Conservation (phyloP, 2,797 vertebrate species). For the Erethizon dorsatum region DNA sequence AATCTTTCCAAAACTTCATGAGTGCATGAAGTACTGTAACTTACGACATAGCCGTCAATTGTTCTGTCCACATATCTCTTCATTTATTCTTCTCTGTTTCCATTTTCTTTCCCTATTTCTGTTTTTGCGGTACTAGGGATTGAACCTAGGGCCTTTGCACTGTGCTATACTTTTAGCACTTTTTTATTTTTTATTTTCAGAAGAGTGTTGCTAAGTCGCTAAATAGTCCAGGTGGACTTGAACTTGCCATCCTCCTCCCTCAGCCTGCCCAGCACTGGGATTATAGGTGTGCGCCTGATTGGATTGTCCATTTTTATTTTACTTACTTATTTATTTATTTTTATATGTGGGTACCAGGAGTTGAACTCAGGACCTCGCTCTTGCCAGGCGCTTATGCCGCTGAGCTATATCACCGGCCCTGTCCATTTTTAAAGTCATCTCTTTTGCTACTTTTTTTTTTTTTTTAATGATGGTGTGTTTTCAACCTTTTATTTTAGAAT, state of each 20-base stretch:
- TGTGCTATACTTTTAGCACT: neutral
- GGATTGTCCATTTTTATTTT: too few species aligned
- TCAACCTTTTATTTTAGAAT: conserved; percentile 30
- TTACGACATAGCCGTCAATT: neutral
- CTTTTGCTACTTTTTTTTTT: neutral
- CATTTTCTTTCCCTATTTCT: conserved; percentile 1
- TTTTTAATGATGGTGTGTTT: neutral
- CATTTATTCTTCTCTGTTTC: neutral
- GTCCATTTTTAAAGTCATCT: neutral
- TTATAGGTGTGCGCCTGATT: neutral
- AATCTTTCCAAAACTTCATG: conserved; percentile 2
- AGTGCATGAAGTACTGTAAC: neutral
- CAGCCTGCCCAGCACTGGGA: neutral
- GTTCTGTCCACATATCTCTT: neutral
- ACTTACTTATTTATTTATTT: too few species aligned
- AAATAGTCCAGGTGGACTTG: neutral
- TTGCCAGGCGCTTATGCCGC: too few species aligned
- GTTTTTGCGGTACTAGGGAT: neutral
- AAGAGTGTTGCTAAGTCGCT: neutral
- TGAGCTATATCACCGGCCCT: too few species aligned
- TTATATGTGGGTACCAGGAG: too few species aligned
- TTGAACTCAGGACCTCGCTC: too few species aligned
- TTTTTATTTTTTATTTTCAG: neutral
- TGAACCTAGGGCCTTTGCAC: neutral
- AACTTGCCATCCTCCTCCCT: neutral